These are phyloP conservation scores for Lophotriccus pileatus DNA, from an alignment of 2,797 vertebrate species.

Conservation along the genomic window DNA sequence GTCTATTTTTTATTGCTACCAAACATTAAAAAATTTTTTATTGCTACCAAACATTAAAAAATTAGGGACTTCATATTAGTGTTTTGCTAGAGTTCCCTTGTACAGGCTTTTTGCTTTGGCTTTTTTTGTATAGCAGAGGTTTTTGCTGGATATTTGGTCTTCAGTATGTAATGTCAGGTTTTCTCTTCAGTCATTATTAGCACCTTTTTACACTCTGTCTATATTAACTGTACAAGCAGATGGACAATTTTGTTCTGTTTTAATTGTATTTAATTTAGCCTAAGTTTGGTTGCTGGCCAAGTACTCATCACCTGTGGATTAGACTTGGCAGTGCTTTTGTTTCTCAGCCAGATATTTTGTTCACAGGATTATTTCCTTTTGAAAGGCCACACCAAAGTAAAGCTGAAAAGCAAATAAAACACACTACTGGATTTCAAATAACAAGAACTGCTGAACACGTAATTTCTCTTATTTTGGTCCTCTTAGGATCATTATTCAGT, in stretches of 20 bases:
- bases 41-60: not conserved
- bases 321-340: conserved; percentile 53
- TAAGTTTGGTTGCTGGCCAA: conserved; percentile 66
- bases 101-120: not conserved
- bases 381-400: conserved; percentile 53
- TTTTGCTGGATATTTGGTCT: conserved; percentile 15
- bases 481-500: conserved; percentile 47
- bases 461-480: conserved; percentile 64
- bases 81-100: not conserved
- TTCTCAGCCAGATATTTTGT: conserved; percentile 19
- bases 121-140: not conserved
- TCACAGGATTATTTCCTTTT: conserved; percentile 53
- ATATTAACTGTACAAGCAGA: conserved; percentile 26
- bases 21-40: not conserved
- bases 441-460: conserved; percentile 63
- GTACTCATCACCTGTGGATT: conserved; percentile 69
- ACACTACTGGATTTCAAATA: conserved; percentile 43
- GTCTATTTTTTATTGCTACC: not conserved
- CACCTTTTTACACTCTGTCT: conserved; percentile 21
- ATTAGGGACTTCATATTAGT: not conserved
- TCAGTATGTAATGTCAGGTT: not conserved
- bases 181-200: conserved; percentile 5
- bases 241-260: conserved; percentile 59
- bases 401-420: conserved; percentile 46
- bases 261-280: conserved; percentile 47